These are phyloP conservation scores for Phoeniculus purpureus DNA, from an alignment of 2,797 vertebrate genomes.

Conservation along the genomic window DNA sequence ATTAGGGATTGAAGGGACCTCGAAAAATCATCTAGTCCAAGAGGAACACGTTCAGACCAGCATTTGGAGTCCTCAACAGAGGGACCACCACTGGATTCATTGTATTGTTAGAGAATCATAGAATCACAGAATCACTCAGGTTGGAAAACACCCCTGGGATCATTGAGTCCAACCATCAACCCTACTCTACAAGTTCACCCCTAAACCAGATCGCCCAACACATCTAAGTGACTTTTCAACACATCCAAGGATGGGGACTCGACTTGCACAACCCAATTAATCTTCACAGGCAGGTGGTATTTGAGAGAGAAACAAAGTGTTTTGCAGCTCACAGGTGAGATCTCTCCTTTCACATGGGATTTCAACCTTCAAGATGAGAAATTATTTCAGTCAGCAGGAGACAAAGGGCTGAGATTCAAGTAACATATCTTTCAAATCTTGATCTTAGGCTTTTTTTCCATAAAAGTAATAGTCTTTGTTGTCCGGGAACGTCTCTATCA, in stretches of 20 bases:
- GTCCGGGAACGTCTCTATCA: not conserved
- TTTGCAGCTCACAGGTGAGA: not conserved
- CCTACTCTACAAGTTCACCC: no score
- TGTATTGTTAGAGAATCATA: not conserved
- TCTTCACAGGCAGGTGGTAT: not conserved
- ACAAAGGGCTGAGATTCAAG: not conserved
- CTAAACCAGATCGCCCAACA: no score
- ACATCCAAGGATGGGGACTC: no score
- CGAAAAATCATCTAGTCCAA: no score
- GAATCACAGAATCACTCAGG: no score
- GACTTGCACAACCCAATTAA: not conserved
- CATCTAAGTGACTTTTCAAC: no score
- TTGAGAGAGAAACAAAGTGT: not conserved
- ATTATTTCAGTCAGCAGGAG: not conserved
- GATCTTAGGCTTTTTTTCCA: not conserved
- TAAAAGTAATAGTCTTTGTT: not conserved
- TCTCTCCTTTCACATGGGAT: not conserved
- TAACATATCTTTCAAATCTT: not conserved
- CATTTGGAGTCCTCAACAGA: not conserved
- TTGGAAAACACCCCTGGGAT: no score
- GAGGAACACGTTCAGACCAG: not conserved
- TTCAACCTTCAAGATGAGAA: not conserved
- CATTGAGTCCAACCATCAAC: no score
- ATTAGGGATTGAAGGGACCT: no score
- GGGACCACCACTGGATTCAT: not conserved